Conservation (phyloP, 2,888 invertebrate species). For the Campopleginae sp. region DNA sequence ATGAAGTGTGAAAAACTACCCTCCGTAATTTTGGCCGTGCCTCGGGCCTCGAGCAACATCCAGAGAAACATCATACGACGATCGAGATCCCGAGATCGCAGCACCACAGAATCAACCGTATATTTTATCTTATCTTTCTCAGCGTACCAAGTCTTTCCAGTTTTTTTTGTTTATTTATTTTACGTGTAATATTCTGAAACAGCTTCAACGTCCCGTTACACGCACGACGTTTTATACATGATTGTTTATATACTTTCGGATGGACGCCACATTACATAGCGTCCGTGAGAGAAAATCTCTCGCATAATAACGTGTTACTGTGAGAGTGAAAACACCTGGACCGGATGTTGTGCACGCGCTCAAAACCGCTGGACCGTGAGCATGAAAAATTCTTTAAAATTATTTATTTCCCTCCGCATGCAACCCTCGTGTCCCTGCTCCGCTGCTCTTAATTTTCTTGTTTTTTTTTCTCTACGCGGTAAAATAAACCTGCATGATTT, state of each 20-base stretch:
- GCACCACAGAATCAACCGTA: conserved; percentile 22
- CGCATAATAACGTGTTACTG: conserved; percentile 50
- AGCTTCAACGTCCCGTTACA: conserved; percentile 11
- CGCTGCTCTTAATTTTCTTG: conserved; percentile 13
- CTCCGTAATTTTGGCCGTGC: conserved; percentile 18
- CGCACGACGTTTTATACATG: not conserved
- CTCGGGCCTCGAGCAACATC: conserved; percentile 18
- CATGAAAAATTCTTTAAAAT: conserved; percentile 52
- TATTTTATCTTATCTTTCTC: conserved; percentile 43
- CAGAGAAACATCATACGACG: conserved; percentile 29
- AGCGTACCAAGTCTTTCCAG: conserved; percentile 29
- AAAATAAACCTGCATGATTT: conserved; percentile 12
- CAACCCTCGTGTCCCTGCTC: not conserved
- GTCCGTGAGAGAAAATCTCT: conserved; percentile 50
- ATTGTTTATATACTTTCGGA: conserved; percentile 1
- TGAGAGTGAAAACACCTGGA: conserved; percentile 67
- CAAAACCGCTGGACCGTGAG: conserved; percentile 51
- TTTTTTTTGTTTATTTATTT: conserved; percentile 32
- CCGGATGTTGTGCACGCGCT: conserved; percentile 65
- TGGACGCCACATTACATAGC: not conserved
- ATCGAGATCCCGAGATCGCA: conserved; percentile 39
- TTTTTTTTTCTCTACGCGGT: conserved; percentile 1
- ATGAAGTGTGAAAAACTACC: conserved; percentile 62
- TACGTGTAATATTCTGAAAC: conserved; percentile 34
- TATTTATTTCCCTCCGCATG: conserved; percentile 37